phyloP scores from a whole-genome alignment of 1,140 invertebrate species.

The Carposina sasakii region DNA sequence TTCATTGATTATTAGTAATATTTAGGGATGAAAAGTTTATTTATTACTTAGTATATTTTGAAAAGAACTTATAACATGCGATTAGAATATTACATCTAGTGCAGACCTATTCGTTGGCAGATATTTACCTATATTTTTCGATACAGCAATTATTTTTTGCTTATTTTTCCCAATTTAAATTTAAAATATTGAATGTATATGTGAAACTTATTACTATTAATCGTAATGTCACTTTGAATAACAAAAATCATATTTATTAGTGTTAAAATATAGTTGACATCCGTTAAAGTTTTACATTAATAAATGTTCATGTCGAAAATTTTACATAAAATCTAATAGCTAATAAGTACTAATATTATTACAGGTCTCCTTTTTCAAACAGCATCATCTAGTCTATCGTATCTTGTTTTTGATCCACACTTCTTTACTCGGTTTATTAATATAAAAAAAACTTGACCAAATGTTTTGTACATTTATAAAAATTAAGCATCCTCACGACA shows the following conservation, averaged over 20 bases:
- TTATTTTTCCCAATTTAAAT: no score
- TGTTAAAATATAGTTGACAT: slow-evolving; percentile 25
- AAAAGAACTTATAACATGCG: no score
- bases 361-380: not conserved
- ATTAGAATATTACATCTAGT: no score
- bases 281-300: slow-evolving; percentile 19
- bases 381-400: not conserved
- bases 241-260: slow-evolving; percentile 27
- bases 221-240: slow-evolving; percentile 39
- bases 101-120: no score
- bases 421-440: slow-evolving; percentile 19
- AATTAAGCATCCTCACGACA: slow-evolving; percentile 19
- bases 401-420: slow-evolving; percentile 15
- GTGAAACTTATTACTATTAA: slow-evolving; percentile 23
- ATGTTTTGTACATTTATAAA: slow-evolving; percentile 35
- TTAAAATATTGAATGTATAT: slow-evolving; percentile 24
- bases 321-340: slow-evolving; percentile 14
- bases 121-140: no score
- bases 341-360: slow-evolving; percentile 11
- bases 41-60: no score
- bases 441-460: slow-evolving; percentile 31
- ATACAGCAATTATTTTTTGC: no score
- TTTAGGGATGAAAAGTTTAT: no score
- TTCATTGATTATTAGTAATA: no score
- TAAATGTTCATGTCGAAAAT: slow-evolving; percentile 19